Conservation (phyloP, 2,888 invertebrate species). For the Stramonita haemastoma region DNA sequence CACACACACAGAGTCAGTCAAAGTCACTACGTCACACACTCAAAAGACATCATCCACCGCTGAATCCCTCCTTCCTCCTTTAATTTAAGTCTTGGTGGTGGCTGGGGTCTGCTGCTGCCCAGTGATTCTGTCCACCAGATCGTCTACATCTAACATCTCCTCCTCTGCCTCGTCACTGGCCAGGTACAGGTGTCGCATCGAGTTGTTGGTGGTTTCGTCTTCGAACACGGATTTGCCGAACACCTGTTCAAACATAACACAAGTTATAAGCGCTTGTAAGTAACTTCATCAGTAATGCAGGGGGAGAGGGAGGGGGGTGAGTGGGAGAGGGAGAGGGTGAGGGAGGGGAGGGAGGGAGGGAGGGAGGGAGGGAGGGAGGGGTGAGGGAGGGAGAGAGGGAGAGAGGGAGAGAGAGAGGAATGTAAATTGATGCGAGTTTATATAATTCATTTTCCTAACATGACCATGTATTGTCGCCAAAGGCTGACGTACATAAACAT, state of each 20-base stretch:
- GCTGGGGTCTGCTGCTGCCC: background rate
- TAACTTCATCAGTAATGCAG: background rate
- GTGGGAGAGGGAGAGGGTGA: background rate
- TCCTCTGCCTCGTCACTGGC: conserved; percentile 37
- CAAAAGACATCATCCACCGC: background rate
- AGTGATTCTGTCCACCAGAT: conserved; percentile 27
- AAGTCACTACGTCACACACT: background rate
- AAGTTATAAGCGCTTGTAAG: background rate
- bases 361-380: background rate
- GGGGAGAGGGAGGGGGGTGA: background rate
- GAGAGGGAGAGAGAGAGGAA: conserved; percentile 24
- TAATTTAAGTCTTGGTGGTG: conserved; percentile 11
- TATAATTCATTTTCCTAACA: too few relatives aligned
- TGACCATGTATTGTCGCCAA: too few relatives aligned
- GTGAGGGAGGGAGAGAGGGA: conserved; percentile 27
- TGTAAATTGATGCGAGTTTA: too few relatives aligned
- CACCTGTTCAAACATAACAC: conserved; percentile 40
- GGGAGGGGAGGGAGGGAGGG: background rate
- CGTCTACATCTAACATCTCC: conserved; percentile 49
- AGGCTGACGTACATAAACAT: too few relatives aligned
- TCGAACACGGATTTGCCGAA: conserved; percentile 55
- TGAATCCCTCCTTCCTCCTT: background rate
- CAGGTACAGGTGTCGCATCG: conserved; percentile 52
- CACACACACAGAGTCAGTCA: too few relatives aligned
- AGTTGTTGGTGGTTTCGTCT: conserved; percentile 53